A percentile compares a stretch with the other conserved stretches of the same genome.
Conservation (phyloP, 2,113 vertebrate genomes). For the Boulengerochromis microlepis region DNA sequence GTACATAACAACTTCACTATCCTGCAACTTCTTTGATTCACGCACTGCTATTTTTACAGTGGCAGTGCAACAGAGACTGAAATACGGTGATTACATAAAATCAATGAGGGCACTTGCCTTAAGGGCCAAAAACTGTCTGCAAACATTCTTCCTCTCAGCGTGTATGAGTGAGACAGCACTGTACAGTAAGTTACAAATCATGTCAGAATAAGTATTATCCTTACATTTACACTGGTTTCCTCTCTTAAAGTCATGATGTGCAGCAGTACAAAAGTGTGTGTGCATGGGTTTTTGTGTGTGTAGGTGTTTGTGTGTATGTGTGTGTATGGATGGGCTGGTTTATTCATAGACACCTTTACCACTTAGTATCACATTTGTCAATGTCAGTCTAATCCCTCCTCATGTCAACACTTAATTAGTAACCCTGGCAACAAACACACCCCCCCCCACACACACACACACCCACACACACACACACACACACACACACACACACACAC, state of each 20-base stretch:
- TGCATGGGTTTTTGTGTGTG: background rate
- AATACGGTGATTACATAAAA: background rate
- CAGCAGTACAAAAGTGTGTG: background rate
- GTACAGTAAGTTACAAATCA: background rate
- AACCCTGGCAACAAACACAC: constrained; percentile 12
- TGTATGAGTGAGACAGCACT: background rate
- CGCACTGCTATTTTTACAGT: background rate
- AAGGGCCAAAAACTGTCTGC: background rate
- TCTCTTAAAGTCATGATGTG: background rate
- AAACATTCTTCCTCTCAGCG: background rate
- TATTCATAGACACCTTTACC: constrained; percentile 67
- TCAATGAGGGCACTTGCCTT: background rate
- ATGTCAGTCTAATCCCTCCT: constrained; percentile 59
- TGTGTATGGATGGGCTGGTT: constrained; percentile 19
- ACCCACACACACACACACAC: constrained; percentile 26
- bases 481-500: background rate
- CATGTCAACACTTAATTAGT: constrained; percentile 73
- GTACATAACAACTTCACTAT: background rate
- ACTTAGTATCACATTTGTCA: constrained; percentile 70
- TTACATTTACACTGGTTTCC: background rate
- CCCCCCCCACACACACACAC: constrained; percentile 6
- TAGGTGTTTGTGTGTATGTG: background rate
- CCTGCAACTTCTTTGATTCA: background rate
- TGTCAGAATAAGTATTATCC: background rate
- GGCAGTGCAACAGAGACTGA: background rate